These are phyloP conservation scores for Mormyrus lacerda DNA, from an alignment of 2,113 vertebrate species.

Conservation along the genomic window DNA sequence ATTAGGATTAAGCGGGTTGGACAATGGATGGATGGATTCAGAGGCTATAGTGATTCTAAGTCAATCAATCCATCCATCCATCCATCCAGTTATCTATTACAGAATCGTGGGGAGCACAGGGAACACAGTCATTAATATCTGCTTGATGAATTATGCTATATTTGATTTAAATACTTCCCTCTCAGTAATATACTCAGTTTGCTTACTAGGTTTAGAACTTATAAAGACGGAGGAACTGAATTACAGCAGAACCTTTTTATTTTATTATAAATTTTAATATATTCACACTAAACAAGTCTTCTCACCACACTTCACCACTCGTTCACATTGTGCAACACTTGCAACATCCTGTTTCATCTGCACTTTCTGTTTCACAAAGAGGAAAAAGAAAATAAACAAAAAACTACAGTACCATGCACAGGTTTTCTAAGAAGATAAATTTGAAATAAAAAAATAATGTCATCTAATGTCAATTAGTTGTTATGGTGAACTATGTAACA, in stretches of 20 bases:
- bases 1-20: no score
- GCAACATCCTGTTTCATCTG: slow-evolving; percentile 13
- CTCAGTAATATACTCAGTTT: not conserved
- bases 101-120: not conserved
- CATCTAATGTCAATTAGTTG: not conserved
- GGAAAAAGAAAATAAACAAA: not conserved
- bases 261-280: not conserved
- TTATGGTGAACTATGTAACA: not conserved
- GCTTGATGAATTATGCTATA: not conserved
- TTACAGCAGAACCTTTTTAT: not conserved
- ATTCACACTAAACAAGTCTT: not conserved
- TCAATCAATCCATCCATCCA: not conserved
- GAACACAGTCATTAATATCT: not conserved
- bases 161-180: not conserved
- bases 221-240: not conserved
- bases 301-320: not conserved
- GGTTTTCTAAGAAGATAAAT: not conserved
- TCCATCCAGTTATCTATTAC: not conserved
- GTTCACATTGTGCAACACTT: slow-evolving; percentile 6
- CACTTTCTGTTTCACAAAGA: slow-evolving; percentile 9
- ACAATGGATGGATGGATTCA: no score
- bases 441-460: not conserved
- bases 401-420: not conserved
- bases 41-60: not conserved
- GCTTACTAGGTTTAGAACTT: not conserved